Percentiles rank a stretch among this genome's conserved stretches.
Conservation (phyloP, 1,140 invertebrate species). For the Heliconius eleuchia region DNA sequence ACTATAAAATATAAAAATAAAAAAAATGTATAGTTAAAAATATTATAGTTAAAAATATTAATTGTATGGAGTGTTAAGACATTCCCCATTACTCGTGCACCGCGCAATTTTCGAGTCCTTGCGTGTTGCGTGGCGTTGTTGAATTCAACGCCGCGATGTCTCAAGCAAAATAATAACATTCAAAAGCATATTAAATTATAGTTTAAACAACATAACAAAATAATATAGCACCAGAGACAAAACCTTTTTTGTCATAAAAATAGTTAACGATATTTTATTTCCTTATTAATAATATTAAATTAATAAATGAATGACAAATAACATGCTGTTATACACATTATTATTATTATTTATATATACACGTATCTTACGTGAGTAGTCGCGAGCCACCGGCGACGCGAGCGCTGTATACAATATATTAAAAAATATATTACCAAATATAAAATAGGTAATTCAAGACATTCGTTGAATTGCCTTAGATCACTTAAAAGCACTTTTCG, state of each 20-base stretch:
- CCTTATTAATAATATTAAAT: not conserved
- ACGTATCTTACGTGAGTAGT: constrained; percentile 53
- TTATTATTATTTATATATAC: constrained; percentile 14
- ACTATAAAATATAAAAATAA: too few species aligned
- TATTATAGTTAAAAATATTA: too few species aligned
- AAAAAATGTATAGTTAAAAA: too few species aligned
- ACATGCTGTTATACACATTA: constrained; percentile 32
- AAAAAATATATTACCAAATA: not conserved
- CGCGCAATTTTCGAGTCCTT: too few species aligned
- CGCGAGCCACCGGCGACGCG: constrained; percentile 49
- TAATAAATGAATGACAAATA: constrained; percentile 22
- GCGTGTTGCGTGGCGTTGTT: too few species aligned
- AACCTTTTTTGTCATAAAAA: not conserved
- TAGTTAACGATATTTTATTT: not conserved
- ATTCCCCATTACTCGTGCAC: too few species aligned
- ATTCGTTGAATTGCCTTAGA: too few species aligned
- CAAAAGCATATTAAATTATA: not conserved
- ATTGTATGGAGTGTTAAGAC: too few species aligned
- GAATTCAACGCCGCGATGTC: too few species aligned
- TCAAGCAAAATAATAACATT: too few species aligned
- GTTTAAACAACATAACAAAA: not conserved
- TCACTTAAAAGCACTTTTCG: too few species aligned
- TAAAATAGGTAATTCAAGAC: not conserved
- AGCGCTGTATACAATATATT: constrained; percentile 45
- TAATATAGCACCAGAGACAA: constrained; percentile 1